Evolutionary conservation across 2,888 invertebrate species (phyloP).

Genomic region (Amaurobius ferox): DNA sequence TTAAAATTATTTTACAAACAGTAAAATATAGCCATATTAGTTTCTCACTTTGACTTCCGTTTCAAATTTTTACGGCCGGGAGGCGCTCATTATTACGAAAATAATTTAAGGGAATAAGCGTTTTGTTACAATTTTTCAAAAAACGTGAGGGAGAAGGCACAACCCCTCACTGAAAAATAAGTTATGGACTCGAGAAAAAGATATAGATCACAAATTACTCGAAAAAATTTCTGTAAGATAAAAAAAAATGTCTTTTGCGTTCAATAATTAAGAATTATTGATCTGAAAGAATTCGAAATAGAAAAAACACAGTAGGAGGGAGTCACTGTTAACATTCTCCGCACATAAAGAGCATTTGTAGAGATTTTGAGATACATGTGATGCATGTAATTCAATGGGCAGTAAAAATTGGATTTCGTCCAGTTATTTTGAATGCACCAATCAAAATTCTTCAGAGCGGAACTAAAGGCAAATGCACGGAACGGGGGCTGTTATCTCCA

Average conservation of each 20-base stretch:
- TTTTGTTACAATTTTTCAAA: not conserved
- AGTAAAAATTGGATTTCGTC: constrained; percentile 67
- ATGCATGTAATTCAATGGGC: constrained; percentile 47
- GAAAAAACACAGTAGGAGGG: constrained; percentile 25
- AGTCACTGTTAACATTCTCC: not conserved
- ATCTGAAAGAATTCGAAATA: constrained; percentile 29
- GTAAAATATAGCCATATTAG: too few species aligned
- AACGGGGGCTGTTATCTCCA: constrained; percentile 55
- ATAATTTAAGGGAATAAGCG: constrained; percentile 23
- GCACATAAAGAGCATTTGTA: constrained; percentile 26
- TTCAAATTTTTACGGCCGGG: constrained; percentile 1
- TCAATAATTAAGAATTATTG: constrained; percentile 58
- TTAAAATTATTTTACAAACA: too few species aligned
- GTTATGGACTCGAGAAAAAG: too few species aligned
- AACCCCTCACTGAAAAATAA: too few species aligned
- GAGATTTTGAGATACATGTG: constrained; percentile 57
- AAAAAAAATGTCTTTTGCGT: constrained; percentile 19
- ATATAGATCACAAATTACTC: too few species aligned
- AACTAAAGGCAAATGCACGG: constrained; percentile 40
- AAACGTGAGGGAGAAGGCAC: too few species aligned
- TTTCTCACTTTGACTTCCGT: constrained; percentile 9
- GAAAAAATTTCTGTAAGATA: not conserved
- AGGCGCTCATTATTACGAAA: constrained; percentile 35
- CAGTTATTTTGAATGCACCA: constrained; percentile 70
- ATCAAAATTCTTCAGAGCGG: constrained; percentile 56